These are phyloP conservation scores for Setophaga kirtlandii DNA, from an alignment of 2,113 vertebrate genomes.

Conservation along the genomic window DNA sequence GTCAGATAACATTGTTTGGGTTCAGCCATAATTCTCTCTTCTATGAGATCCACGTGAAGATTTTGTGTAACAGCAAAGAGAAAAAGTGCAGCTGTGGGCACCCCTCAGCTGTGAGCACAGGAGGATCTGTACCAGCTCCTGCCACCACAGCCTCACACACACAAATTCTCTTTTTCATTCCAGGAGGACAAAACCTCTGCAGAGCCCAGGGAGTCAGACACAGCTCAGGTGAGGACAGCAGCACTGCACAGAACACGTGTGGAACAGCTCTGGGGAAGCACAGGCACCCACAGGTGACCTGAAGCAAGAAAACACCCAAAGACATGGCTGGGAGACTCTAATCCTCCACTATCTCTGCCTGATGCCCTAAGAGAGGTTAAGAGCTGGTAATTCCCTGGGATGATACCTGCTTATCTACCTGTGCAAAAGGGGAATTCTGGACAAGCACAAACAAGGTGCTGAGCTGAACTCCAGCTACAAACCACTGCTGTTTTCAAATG, in stretches of 20 bases:
- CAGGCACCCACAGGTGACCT: background rate
- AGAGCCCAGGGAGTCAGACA: background rate
- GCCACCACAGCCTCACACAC: background rate
- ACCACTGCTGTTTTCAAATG: background rate
- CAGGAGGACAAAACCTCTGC: background rate
- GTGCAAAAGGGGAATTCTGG: background rate
- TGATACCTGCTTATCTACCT: background rate
- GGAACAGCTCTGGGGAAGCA: background rate
- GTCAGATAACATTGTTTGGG: conserved; percentile 60
- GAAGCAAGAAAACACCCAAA: background rate
- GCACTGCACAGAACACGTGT: background rate
- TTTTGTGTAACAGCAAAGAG: background rate
- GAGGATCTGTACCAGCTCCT: background rate
- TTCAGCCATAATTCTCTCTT: conserved; percentile 43
- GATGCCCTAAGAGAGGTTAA: background rate
- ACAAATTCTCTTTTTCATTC: background rate
- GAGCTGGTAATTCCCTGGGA: background rate
- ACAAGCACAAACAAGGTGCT: background rate
- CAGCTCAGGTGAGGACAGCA: background rate
- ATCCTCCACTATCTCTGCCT: background rate
- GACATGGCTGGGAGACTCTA: background rate
- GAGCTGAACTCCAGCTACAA: background rate
- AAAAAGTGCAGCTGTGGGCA: background rate
- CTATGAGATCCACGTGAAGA: conserved; percentile 2
- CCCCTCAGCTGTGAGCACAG: background rate